Percentiles rank a stretch among this genome's conserved stretches.
phyloP scores from a whole-genome alignment of 2,797 vertebrate species.

The Acrocephalus scirpaceus region DNA sequence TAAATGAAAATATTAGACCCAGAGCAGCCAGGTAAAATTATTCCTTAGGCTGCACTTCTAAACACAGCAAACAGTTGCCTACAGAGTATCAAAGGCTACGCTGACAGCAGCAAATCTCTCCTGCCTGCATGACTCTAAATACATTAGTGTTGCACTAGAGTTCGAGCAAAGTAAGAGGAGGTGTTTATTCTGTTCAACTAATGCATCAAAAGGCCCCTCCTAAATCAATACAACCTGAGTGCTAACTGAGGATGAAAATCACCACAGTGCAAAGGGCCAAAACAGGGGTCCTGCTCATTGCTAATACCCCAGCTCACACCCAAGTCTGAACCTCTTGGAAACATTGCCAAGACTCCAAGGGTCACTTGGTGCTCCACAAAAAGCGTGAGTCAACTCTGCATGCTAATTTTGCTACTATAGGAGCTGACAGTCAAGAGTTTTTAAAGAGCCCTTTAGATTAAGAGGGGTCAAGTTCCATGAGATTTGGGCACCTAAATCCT shows the following conservation, averaged over 20 bases:
- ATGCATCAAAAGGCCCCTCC: neutral
- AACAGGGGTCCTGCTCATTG: neutral
- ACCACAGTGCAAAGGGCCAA: neutral
- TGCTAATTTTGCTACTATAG: neutral
- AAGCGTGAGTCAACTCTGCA: neutral
- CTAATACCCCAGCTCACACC: neutral
- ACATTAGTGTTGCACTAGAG: neutral
- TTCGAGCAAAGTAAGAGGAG: neutral
- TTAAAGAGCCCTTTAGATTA: neutral
- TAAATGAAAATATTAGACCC: slow-evolving; percentile 49
- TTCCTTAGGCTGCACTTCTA: slow-evolving; percentile 38
- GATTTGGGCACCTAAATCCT: neutral
- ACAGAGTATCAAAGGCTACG: slow-evolving; percentile 32
- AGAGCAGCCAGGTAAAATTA: slow-evolving; percentile 47
- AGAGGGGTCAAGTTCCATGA: neutral
- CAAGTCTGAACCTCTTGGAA: neutral
- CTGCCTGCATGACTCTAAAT: slow-evolving; percentile 49
- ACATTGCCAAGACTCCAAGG: neutral
- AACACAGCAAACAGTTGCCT: slow-evolving; percentile 6
- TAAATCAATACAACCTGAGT: neutral
- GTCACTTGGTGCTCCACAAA: neutral
- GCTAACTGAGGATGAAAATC: neutral
- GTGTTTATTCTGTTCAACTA: neutral
- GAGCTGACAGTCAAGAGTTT: neutral
- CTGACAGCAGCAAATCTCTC: slow-evolving; percentile 55